Conservation (phyloP, 2,113 vertebrate species). For the Chaetorhynchus papuensis region DNA sequence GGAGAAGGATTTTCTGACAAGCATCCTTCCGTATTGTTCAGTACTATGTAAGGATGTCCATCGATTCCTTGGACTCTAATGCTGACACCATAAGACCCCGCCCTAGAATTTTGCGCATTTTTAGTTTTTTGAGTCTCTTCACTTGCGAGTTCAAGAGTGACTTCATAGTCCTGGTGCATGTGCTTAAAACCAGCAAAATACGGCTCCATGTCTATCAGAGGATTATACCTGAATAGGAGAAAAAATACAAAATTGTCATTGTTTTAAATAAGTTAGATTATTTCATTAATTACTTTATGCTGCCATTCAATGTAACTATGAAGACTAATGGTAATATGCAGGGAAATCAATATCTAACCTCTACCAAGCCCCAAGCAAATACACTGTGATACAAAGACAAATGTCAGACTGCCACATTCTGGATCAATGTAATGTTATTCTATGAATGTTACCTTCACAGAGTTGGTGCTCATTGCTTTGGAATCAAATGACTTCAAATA, state of each 20-base stretch:
- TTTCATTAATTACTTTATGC: background rate
- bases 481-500: background rate
- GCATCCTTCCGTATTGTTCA: slow-evolving; percentile 88
- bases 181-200: slow-evolving; percentile 80
- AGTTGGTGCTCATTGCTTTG: background rate
- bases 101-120: slow-evolving; percentile 68
- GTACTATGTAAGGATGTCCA: slow-evolving; percentile 94
- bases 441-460: background rate
- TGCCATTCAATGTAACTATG: background rate
- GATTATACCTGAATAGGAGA: slow-evolving; percentile 4
- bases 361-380: background rate
- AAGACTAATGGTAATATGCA: background rate
- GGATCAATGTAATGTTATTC: background rate
- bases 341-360: background rate
- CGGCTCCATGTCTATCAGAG: slow-evolving; percentile 80
- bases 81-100: slow-evolving; percentile 89
- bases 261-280: background rate
- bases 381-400: background rate
- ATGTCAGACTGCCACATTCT: background rate
- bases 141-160: slow-evolving; percentile 52
- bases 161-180: slow-evolving; percentile 71
- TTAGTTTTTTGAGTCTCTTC: slow-evolving; percentile 55
- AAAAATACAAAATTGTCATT: background rate
- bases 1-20: slow-evolving; percentile 63
- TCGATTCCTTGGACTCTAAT: slow-evolving; percentile 96